Evolutionary conservation across 2,113 vertebrate genomes (phyloP).

Genomic region (Riparia riparia): DNA sequence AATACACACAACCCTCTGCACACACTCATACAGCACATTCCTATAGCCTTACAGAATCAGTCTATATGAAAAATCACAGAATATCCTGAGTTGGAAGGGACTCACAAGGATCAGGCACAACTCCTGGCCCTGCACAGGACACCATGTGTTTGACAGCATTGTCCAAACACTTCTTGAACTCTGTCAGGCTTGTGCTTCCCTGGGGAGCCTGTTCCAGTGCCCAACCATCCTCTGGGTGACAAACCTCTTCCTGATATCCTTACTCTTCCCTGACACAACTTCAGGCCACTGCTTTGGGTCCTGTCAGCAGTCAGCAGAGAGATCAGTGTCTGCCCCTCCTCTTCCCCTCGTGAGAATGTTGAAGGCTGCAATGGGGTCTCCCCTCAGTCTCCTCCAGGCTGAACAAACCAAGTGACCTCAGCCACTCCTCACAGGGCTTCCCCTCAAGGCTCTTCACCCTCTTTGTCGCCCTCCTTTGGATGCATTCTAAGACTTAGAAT

Average conservation of each 20-base stretch:
- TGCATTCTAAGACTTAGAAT: background rate
- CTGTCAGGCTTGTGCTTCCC: background rate
- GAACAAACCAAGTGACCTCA: background rate
- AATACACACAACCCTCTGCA: background rate
- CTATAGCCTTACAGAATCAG: background rate
- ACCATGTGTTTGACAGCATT: background rate
- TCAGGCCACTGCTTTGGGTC: background rate
- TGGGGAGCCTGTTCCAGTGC: background rate
- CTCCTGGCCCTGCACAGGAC: background rate
- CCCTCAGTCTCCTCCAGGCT: background rate
- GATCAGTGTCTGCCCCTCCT: background rate
- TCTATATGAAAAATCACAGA: background rate
- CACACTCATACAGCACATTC: background rate
- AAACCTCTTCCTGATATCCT: background rate
- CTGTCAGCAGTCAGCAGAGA: background rate
- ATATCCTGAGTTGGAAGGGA: background rate
- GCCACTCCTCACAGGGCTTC: background rate
- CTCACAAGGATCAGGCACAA: background rate
- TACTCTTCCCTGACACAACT: background rate
- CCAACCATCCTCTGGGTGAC: too few species aligned
- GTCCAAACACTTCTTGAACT: background rate
- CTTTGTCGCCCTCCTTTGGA: background rate
- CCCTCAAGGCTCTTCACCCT: background rate
- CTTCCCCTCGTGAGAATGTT: accelerated
- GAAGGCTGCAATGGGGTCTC: background rate